Evolutionary conservation across 2,888 invertebrate genomes (phyloP), one percentile per base, ranked within the genome.

Genomic region (Eupithecia exiguata): DNA sequence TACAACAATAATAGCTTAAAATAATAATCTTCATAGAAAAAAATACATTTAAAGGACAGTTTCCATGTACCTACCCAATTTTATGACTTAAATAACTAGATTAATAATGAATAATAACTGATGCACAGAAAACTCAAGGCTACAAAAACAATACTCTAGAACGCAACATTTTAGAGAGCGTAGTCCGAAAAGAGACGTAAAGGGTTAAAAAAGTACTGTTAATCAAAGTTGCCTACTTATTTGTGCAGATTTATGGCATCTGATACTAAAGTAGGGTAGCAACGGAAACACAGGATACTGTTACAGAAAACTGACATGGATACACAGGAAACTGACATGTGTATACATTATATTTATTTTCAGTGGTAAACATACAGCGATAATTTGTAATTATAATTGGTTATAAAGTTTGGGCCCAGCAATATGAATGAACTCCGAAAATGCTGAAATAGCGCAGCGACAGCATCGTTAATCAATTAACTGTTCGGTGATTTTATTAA

Each of bases 401-500:
- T 66, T 16, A 66, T 66, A 21, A 40, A 43, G 30, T 40, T 25
- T 21, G 38, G 6, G 43, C 12, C 16, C 38, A 61, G 71, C 71
- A 46, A 66, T 62, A 71, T 36, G 43, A n/a, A 67, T 69, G 49
- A 71, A 43, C 58, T 61, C 62, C n/a, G 70, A 74, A 77, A 74
- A 74, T 75, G 69, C 66, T 49, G 61, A 73, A 75, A 76, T 77
- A 74, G 75, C 72, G 75, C 72, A 69, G 30, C 67, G 74, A 65
- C 69, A 68, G 72, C 68, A 69, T 76, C 76, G 73, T 78, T 78
- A 78, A 79, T 78, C 78, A 79, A 81, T 79, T 81, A 79, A 71
- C 76, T 71, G 74, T 74, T 71, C 62, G 71, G 67, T 71, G 75
- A 78, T 78, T 82, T 78, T 79, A 79, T 78, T 80, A 80, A 80